Conservation (phyloP, 2,797 vertebrate genomes). For the Selene dorsalis region DNA sequence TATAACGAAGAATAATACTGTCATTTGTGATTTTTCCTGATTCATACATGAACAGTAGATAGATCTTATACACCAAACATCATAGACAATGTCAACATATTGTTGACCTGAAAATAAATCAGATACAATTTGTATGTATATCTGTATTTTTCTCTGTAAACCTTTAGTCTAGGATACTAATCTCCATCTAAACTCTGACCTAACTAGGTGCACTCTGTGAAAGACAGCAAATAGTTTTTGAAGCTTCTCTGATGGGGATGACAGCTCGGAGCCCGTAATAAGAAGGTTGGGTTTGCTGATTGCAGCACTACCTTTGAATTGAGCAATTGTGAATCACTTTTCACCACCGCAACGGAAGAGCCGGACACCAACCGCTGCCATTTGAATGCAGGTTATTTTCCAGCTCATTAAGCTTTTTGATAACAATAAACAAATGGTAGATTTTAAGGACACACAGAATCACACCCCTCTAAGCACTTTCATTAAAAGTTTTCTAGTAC, state of each 20-base stretch:
- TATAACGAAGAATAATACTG: neutral
- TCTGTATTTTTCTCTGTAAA: neutral
- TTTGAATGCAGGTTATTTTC: constrained; percentile 71
- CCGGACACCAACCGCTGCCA: constrained; percentile 62
- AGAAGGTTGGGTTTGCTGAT: constrained; percentile 61
- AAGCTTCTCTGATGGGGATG: constrained; percentile 47
- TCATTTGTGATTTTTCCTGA: constrained; percentile 12
- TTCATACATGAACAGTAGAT: constrained; percentile 3
- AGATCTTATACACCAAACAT: neutral
- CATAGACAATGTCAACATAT: constrained; percentile 9
- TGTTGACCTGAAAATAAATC: constrained; percentile 14
- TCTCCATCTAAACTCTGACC: constrained; percentile 26
- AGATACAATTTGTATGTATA: no score
- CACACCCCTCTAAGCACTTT: constrained; percentile 47
- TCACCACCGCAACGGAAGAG: constrained; percentile 45
- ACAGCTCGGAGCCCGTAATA: constrained; percentile 53
- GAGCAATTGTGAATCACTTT: constrained; percentile 61
- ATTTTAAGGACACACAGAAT: constrained; percentile 40
- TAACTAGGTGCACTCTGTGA: constrained; percentile 38
- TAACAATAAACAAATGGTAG: constrained; percentile 67
- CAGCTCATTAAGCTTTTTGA: constrained; percentile 69
- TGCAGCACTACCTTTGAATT: constrained; percentile 55
- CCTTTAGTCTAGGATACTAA: constrained; percentile 49
- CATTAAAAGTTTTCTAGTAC: constrained; percentile 54
- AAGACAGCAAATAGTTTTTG: constrained; percentile 41